Base-by-base conservation (phyloP, 2,113 vertebrate species). In the Epinephelus moara region DNA sequence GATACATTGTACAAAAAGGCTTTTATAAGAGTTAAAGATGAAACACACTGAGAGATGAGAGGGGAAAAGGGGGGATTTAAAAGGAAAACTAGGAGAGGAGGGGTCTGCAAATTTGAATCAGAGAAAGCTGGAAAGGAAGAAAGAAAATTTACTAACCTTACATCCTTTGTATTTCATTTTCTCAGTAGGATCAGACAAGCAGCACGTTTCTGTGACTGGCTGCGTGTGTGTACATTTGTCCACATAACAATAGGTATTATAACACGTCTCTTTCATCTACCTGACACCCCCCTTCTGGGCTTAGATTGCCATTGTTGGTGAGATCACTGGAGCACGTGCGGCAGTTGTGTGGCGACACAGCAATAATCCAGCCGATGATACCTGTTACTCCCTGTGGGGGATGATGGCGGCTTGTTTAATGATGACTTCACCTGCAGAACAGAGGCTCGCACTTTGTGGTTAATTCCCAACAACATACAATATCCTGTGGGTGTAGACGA, bases 271-370 rank as follows among this genome's bases (percentile, higher is more conserved):
- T 84, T 89, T 90, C 27, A 83, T 90, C 86, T 81, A 78, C 85
- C 87, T 64, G 62, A 90, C 85, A 78, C 81, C 73, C 42, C 42
- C 67, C 66, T 87, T 70, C 79, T 6, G 52, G 87, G 84, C 72
- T 79, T 27, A 75, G 23, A 13, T 73, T 23, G 53, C 70, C 70
- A 75, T 91, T 90, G 83, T 89, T 81, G 57, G 12, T 49, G 21
- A 59, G 73, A 87, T 86, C 83, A 75, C 56, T 84, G 5, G 55
- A 68, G 60, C 91, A 50, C 64, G 88, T 85, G 90, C 88, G 45
- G 72, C 63, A 47, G 70, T 85, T 85, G 56, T 85, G 61, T 70
- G 80, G 21, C 2, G 4, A 59, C 55, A 45, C 47, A 49, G 30
- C 59, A 40, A 70, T 53, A 21, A 77, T 71, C 45, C 84, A 50